These are phyloP conservation scores for Larimichthys polyactis DNA, from an alignment of 2,113 vertebrate genomes.

Conservation along the genomic window DNA sequence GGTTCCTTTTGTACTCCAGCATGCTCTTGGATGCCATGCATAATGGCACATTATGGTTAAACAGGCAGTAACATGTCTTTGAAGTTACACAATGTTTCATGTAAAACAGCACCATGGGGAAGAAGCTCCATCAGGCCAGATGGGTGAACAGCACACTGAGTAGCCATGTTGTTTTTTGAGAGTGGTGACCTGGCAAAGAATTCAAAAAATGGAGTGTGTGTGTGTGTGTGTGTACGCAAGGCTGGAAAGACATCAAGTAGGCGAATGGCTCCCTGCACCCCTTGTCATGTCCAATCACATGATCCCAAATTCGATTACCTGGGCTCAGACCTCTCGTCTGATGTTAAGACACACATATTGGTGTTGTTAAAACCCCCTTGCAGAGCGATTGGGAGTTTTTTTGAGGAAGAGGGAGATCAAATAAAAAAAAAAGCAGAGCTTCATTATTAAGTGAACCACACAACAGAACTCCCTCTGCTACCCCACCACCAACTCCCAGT, in stretches of 20 bases:
- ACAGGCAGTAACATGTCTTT: slow-evolving; percentile 75
- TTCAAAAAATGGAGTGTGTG: slow-evolving; percentile 25
- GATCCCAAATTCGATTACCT: slow-evolving; percentile 64
- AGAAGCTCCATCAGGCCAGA: slow-evolving; percentile 52
- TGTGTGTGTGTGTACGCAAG: neutral
- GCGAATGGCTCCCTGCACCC: slow-evolving; percentile 24
- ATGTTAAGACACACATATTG: slow-evolving; percentile 50
- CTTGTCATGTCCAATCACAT: slow-evolving; percentile 67
- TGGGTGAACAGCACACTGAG: slow-evolving; percentile 45
- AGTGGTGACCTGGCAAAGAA: slow-evolving; percentile 27
- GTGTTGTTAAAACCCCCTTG: slow-evolving; percentile 29
- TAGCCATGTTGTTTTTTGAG: slow-evolving; percentile 37
- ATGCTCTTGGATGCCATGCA: slow-evolving; percentile 70
- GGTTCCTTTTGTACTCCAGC: slow-evolving; percentile 72
- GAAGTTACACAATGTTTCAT: slow-evolving; percentile 73
- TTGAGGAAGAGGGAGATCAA: slow-evolving; percentile 51
- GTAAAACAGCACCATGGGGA: slow-evolving; percentile 60
- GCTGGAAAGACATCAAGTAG: slow-evolving; percentile 1
- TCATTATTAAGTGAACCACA: slow-evolving; percentile 46
- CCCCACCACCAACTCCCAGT: slow-evolving; percentile 6
- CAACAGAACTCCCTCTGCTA: slow-evolving; percentile 37
- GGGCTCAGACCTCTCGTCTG: slow-evolving; percentile 45
- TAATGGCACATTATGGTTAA: slow-evolving; percentile 78
- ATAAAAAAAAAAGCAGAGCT: slow-evolving; percentile 46
- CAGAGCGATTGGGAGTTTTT: slow-evolving; percentile 30